Conservation (phyloP, 1,140 invertebrate species). For the Nasonia vitripennis region DNA sequence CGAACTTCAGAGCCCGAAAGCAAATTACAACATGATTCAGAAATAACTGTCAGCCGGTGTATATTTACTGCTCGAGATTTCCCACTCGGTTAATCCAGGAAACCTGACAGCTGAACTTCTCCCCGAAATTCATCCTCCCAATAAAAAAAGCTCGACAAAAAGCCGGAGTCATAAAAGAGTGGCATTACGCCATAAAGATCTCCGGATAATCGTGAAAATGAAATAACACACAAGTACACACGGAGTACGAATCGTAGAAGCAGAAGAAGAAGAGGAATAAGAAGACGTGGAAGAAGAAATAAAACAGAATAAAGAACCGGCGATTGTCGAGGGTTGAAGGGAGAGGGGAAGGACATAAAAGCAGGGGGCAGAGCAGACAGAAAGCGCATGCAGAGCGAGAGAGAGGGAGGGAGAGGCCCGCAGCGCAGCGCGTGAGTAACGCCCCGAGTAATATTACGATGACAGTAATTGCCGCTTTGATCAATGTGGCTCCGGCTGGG, state of each 20-base stretch:
- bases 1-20: neutral
- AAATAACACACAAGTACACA: constrained; percentile 30
- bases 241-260: neutral
- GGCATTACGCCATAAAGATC: constrained; percentile 17
- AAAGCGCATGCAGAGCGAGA: constrained; percentile 34
- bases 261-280: neutral
- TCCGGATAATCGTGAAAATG: constrained; percentile 44
- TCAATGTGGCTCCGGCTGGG: constrained; percentile 67
- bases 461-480: constrained; percentile 74
- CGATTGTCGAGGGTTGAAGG: constrained; percentile 29
- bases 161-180: neutral
- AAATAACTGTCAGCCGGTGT: constrained; percentile 19
- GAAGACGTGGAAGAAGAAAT: neutral
- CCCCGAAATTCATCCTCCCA: constrained; percentile 1
- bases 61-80: constrained; percentile 2
- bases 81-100: neutral
- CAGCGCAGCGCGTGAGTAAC: constrained; percentile 62
- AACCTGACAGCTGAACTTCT: neutral
- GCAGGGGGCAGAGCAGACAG: constrained; percentile 32
- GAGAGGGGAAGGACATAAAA: constrained; percentile 19
- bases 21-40: constrained; percentile 9
- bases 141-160: neutral
- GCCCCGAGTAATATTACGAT: constrained; percentile 71
- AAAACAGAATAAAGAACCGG: constrained; percentile 35
- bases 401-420: constrained; percentile 41